Percentiles rank a stretch among this genome's conserved stretches.
Evolutionary conservation across 2,797 vertebrate species (phyloP).

Genomic region (Danio tinwini): DNA sequence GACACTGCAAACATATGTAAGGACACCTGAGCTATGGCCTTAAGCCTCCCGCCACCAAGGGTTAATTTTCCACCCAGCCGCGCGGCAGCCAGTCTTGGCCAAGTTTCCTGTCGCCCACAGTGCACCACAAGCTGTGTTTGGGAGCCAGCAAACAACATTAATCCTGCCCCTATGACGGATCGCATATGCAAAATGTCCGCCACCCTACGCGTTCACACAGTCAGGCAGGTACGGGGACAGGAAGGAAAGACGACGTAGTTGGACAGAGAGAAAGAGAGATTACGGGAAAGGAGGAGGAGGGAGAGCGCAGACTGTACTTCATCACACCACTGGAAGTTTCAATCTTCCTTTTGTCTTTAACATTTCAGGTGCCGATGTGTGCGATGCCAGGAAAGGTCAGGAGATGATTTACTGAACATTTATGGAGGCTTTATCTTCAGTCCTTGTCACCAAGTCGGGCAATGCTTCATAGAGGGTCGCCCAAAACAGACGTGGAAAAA

Average conservation of each 20-base stretch:
- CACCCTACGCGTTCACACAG: slow-evolving; percentile 80
- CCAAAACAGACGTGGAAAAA: slow-evolving; percentile 28
- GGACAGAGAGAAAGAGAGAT: slow-evolving; percentile 43
- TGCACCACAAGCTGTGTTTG: slow-evolving; percentile 90
- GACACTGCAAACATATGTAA: slow-evolving; percentile 86
- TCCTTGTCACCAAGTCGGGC: slow-evolving; percentile 66
- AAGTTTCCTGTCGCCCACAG: slow-evolving; percentile 87
- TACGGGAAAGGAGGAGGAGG: slow-evolving; percentile 59
- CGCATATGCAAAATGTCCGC: slow-evolving; percentile 92
- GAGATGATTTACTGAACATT: slow-evolving; percentile 82
- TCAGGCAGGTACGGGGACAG: slow-evolving; percentile 72
- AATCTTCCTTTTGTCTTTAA: slow-evolving; percentile 74
- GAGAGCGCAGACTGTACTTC: slow-evolving; percentile 65
- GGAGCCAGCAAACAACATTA: slow-evolving; percentile 89
- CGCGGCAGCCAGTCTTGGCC: slow-evolving; percentile 82
- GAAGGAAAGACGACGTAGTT: slow-evolving; percentile 53
- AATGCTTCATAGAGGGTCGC: slow-evolving; percentile 58
- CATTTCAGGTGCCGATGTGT: slow-evolving; percentile 75
- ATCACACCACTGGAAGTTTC: slow-evolving; percentile 73
- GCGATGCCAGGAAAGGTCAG: slow-evolving; percentile 82
- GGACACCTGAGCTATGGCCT: slow-evolving; percentile 84
- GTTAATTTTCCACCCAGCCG: slow-evolving; percentile 89
- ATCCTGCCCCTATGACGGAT: slow-evolving; percentile 88
- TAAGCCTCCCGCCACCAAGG: slow-evolving; percentile 81
- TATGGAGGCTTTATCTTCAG: slow-evolving; percentile 76